Conservation (phyloP, 2,888 invertebrate species). For the Thymelicus acteon region DNA sequence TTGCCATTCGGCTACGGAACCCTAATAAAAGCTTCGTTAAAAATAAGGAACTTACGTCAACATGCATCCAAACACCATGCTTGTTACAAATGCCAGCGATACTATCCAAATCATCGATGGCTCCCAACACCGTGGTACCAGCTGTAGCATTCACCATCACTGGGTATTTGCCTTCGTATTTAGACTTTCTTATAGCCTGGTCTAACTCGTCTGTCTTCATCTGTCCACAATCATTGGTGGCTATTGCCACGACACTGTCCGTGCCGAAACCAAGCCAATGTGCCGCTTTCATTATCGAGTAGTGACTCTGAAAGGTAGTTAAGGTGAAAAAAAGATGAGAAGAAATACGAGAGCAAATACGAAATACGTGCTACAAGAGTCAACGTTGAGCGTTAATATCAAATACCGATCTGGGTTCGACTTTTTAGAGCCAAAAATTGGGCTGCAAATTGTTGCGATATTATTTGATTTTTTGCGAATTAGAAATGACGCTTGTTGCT, state of each 20-base stretch:
- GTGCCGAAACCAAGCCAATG: slow-evolving; percentile 94
- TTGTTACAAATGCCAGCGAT: slow-evolving; percentile 88
- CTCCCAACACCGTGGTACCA: slow-evolving; percentile 93
- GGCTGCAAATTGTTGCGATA: no score
- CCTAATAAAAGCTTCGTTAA: background rate
- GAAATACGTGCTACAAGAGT: no score
- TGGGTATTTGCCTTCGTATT: slow-evolving; percentile 81
- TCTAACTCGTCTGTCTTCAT: slow-evolving; percentile 87
- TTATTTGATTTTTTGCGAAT: no score
- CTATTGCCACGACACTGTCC: slow-evolving; percentile 87
- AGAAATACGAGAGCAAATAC: no score
- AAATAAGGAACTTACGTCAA: slow-evolving; percentile 86
- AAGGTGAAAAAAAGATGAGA: no score
- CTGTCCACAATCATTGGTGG: slow-evolving; percentile 87
- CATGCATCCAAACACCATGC: slow-evolving; percentile 91
- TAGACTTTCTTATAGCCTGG: slow-evolving; percentile 78
- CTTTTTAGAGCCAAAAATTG: no score
- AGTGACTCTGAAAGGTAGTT: slow-evolving; percentile 86
- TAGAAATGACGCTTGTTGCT: no score
- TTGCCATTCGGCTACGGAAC: no score
- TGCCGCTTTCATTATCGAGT: slow-evolving; percentile 92
- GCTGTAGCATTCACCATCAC: slow-evolving; percentile 90
- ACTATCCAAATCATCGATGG: slow-evolving; percentile 89
- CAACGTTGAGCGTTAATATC: no score
- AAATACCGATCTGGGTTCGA: no score